phyloP scores from a whole-genome alignment of 2,113 vertebrate species.

The Siniperca knerii region DNA sequence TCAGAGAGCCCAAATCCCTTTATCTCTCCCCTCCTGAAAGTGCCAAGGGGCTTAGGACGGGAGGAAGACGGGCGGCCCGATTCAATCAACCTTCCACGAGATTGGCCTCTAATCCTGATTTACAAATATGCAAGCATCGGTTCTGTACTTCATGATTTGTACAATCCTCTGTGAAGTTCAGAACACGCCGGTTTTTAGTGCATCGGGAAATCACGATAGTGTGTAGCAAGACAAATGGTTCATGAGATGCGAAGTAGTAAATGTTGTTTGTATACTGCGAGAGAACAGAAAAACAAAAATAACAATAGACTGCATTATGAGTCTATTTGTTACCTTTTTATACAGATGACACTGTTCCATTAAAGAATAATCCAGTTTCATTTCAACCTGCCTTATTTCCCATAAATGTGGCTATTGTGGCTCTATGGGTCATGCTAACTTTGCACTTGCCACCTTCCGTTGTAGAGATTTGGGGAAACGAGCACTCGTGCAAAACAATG shows the following conservation, averaged over 20 bases:
- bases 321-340: not conserved
- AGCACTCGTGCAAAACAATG: not conserved
- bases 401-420: not conserved
- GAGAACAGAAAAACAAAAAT: not conserved
- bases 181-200: conserved; percentile 9
- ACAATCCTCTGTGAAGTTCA: conserved; percentile 61
- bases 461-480: not conserved
- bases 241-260: not conserved
- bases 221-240: conserved; percentile 13
- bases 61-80: conserved; percentile 73
- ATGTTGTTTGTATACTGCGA: not conserved
- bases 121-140: conserved; percentile 79
- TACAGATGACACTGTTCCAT: not conserved
- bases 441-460: not conserved
- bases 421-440: not conserved
- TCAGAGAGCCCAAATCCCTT: conserved; percentile 81
- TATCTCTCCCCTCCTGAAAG: conserved; percentile 79
- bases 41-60: conserved; percentile 75
- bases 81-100: conserved; percentile 80
- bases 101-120: conserved; percentile 82
- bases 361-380: not conserved
- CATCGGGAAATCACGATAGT: conserved; percentile 7
- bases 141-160: conserved; percentile 49
- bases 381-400: not conserved
- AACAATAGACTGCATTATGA: not conserved